Base-by-base conservation (phyloP, 2,797 vertebrate genomes). In the Zenarchopterus dispar region DNA sequence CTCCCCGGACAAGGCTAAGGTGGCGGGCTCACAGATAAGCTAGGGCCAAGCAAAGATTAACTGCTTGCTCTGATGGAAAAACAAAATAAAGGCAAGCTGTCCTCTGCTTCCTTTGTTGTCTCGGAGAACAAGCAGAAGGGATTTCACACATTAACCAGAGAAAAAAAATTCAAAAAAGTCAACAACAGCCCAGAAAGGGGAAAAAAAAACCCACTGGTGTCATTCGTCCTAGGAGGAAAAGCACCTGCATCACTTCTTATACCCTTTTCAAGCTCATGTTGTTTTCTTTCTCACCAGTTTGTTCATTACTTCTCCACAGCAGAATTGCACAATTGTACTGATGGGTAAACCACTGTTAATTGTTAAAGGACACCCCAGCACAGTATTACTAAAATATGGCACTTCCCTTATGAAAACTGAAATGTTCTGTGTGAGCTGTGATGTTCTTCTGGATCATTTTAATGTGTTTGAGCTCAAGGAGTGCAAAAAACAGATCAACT, bases 1-100 rank as follows among this genome's bases (percentile, higher is more conserved):
- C 82, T 88, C 72, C 70, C 80, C 80, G 81, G 85, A 76, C 79
- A 79, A 81, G 81, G 67, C 76, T 28, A 64, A 58, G 88, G 67
- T 76, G 89, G 80, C 83, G 78, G 85, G 63, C 63, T 36, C 74
- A 69, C 79, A 90, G 92, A 93, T 92, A 93, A 93, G 86, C 84
- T 33, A 56, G 58, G 78, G 81, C 83, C 58, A 67, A 75, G 75
- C 70, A 66, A 83, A 92, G 91, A 93, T 92, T 92, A 93, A 88
- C 74, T 70, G 84, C 86, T 76, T 84, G 75, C 78, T 82, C 78
- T 75, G 87, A 91, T 82, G 84, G 77, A 84, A 82, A 56, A 77
- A 56, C 73, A 72, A 88, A 85, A 90, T 81, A 88, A 89, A 86
- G 65, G 73, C 54, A 22, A 67, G 54, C 44, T 48, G 73, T 83